These are phyloP conservation scores for Cydia strobilella DNA, from an alignment of 1,140 invertebrate genomes.

Conservation along the genomic window DNA sequence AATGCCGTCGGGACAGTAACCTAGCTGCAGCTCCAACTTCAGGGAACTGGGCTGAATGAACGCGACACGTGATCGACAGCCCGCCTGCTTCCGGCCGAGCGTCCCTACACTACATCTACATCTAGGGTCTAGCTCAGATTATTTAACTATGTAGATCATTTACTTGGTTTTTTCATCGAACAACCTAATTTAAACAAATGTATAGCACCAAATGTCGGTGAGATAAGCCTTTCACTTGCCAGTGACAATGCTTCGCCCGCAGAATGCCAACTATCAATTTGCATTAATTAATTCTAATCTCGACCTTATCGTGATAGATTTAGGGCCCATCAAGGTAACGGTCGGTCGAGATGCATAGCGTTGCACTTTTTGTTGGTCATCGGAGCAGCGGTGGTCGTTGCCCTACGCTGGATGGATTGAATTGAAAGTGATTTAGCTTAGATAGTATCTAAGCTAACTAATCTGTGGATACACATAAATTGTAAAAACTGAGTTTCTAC, in stretches of 20 bases:
- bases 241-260: conserved; percentile 32
- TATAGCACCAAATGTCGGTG: conserved; percentile 33
- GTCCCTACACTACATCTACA: too few species aligned
- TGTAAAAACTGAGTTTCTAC: neutral
- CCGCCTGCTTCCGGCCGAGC: too few species aligned
- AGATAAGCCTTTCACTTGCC: conserved; percentile 38
- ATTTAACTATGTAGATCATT: too few species aligned
- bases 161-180: too few species aligned
- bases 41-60: too few species aligned
- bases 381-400: conserved; percentile 33
- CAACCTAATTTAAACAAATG: neutral
- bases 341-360: conserved; percentile 14
- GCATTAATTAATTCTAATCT: neutral
- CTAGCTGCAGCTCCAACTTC: too few species aligned
- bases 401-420: neutral
- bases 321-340: conserved; percentile 20
- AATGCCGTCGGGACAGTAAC: too few species aligned
- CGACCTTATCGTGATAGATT: neutral
- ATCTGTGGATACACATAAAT: neutral
- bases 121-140: too few species aligned
- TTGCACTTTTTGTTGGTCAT: conserved; percentile 38
- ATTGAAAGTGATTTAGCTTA: conserved; percentile 33
- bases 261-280: conserved; percentile 12
- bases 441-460: too few species aligned
- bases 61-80: too few species aligned